Percentiles rank a stretch among this genome's conserved stretches.
Conservation (phyloP, 2,113 vertebrate species). For the Cisticola juncidis region DNA sequence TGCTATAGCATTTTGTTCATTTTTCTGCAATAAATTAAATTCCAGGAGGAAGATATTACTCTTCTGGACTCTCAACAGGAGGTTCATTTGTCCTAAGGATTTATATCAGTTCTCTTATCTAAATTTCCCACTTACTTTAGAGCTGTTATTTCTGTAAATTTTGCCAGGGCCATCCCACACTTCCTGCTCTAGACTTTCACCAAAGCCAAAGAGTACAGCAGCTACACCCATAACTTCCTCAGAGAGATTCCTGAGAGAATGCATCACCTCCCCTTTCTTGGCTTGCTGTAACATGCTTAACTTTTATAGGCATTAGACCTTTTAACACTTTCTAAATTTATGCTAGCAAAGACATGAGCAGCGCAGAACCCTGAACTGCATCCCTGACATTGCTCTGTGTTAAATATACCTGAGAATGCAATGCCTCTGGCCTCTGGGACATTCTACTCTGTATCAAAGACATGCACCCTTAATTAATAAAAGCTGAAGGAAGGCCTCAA, state of each 20-base stretch:
- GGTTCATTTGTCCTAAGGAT: background rate
- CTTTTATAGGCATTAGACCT: background rate
- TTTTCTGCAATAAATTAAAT: background rate
- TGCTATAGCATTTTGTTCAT: background rate
- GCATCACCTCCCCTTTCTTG: background rate
- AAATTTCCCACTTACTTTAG: background rate
- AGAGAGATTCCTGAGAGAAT: slow-evolving; percentile 35
- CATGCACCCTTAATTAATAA: background rate
- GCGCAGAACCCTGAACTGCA: background rate
- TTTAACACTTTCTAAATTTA: slow-evolving; percentile 4
- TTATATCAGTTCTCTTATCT: background rate
- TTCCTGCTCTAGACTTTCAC: slow-evolving; percentile 1
- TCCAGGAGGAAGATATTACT: background rate
- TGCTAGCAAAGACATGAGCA: background rate
- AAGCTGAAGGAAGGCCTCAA: background rate
- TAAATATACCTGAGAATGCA: background rate
- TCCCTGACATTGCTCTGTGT: background rate
- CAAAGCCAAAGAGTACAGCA: background rate
- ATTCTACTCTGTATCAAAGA: background rate
- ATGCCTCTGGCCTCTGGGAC: background rate
- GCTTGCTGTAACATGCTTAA: background rate
- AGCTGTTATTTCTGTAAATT: slow-evolving; percentile 11
- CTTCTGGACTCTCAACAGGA: background rate
- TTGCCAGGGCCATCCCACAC: background rate
- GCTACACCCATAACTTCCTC: slow-evolving; percentile 54